These are phyloP conservation scores for Embidobia sp. DNA, from an alignment of 2,888 invertebrate species.

Conservation along the genomic window DNA sequence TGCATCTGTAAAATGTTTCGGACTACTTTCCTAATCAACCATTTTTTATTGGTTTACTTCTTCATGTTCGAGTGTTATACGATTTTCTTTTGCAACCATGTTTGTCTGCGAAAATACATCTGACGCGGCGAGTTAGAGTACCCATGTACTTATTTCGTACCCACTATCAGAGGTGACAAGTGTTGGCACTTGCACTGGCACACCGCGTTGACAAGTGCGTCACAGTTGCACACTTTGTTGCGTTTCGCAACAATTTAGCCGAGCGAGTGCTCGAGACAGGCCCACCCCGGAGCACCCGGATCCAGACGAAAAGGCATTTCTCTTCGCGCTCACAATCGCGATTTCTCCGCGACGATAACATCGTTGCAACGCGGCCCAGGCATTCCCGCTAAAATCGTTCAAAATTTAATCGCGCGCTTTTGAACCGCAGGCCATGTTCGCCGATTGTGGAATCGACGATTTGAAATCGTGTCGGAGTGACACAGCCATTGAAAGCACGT, in stretches of 20 bases:
- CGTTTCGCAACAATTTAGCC: slow-evolving; percentile 45
- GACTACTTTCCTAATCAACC: too few species aligned
- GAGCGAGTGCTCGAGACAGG: slow-evolving; percentile 34
- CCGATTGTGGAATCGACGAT: slow-evolving; percentile 8
- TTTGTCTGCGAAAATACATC: slow-evolving; percentile 6
- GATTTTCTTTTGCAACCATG: too few species aligned
- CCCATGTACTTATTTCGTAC: slow-evolving; percentile 42
- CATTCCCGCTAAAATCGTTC: slow-evolving; percentile 1
- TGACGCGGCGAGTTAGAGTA: not conserved
- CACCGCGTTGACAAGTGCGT: slow-evolving; percentile 59
- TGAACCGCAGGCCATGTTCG: slow-evolving; percentile 20
- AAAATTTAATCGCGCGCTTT: slow-evolving; percentile 10
- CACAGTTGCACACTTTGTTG: slow-evolving; percentile 53
- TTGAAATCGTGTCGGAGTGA: slow-evolving; percentile 6
- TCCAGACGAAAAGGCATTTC: slow-evolving; percentile 44
- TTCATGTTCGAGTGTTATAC: too few species aligned
- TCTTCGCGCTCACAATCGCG: slow-evolving; percentile 27
- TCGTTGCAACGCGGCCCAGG: not conserved
- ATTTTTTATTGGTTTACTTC: too few species aligned
- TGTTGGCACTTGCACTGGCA: too few species aligned
- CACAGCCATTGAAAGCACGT: not conserved
- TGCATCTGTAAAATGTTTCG: too few species aligned
- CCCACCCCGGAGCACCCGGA: slow-evolving; percentile 41
- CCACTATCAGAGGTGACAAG: slow-evolving; percentile 57
- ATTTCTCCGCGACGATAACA: slow-evolving; percentile 21